Percentiles rank a stretch among this genome's conserved stretches.
Conservation (phyloP, 2,888 invertebrate genomes). For the Hirtodrosophila cameraria region DNA sequence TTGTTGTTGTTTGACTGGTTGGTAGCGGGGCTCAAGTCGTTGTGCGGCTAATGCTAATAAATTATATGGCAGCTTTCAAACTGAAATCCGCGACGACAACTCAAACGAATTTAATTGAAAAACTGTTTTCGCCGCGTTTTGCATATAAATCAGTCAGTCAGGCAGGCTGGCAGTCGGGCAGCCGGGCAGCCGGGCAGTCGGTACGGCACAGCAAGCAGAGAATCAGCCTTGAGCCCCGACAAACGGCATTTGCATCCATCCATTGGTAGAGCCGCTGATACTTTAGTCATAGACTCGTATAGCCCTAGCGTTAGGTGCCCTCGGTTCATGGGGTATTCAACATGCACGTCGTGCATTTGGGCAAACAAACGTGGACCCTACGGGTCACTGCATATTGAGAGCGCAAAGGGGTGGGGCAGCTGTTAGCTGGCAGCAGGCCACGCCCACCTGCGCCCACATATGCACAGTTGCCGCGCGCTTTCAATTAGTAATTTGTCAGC, state of each 20-base stretch:
- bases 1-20: constrained; percentile 16
- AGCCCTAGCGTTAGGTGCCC: constrained; percentile 51
- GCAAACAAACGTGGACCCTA: constrained; percentile 74
- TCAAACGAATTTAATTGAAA: constrained; percentile 78
- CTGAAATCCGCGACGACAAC: constrained; percentile 75
- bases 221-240: constrained; percentile 47
- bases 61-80: constrained; percentile 76
- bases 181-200: constrained; percentile 9
- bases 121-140: constrained; percentile 75
- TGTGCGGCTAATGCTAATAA: constrained; percentile 75
- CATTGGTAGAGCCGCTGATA: constrained; percentile 13
- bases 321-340: constrained; percentile 29
- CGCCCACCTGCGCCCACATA: constrained; percentile 29
- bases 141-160: constrained; percentile 70
- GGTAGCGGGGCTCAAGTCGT: constrained; percentile 58
- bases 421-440: constrained; percentile 3
- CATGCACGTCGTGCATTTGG: constrained; percentile 62
- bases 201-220: constrained; percentile 10
- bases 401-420: constrained; percentile 22
- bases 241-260: constrained; percentile 60
- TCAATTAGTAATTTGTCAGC: constrained; percentile 77
- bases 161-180: constrained; percentile 10
- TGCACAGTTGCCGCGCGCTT: constrained; percentile 50
- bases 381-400: constrained; percentile 76
- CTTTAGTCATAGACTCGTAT: constrained; percentile 27